phyloP scores from a whole-genome alignment of 2,797 vertebrate species.

The Cyclura pinguis region DNA sequence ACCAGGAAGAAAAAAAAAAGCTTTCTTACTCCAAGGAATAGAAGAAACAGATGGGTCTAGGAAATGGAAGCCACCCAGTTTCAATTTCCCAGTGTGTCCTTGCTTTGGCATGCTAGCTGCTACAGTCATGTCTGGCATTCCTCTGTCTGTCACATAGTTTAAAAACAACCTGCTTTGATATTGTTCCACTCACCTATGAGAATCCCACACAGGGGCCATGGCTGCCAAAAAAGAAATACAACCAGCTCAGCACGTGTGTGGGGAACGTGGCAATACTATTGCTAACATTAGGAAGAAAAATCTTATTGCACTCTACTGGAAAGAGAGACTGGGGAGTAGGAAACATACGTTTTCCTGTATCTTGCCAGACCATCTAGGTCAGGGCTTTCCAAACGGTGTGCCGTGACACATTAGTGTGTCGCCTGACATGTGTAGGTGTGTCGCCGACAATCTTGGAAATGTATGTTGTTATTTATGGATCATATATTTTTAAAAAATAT shows the following conservation, averaged over 20 bases:
- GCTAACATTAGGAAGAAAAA: background rate
- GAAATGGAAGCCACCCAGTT: constrained; percentile 31
- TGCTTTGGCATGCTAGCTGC: background rate
- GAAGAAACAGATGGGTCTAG: constrained; percentile 18
- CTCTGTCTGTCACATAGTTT: constrained; percentile 20
- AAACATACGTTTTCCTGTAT: background rate
- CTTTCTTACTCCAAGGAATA: background rate
- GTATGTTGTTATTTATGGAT: too few relatives aligned
- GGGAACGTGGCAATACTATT: background rate
- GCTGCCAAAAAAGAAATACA: background rate
- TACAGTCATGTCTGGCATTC: constrained; percentile 14
- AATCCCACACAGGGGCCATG: background rate
- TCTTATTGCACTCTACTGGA: background rate
- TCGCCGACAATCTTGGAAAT: too few relatives aligned
- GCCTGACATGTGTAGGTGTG: too few relatives aligned
- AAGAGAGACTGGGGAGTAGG: background rate
- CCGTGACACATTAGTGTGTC: too few relatives aligned
- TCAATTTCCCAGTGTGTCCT: background rate
- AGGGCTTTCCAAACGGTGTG: too few relatives aligned
- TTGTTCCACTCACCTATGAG: background rate
- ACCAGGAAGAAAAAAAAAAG: background rate
- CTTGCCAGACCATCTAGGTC: background rate
- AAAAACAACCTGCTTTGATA: constrained; percentile 33
- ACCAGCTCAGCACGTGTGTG: background rate
- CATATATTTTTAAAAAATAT: too few relatives aligned